Evolutionary conservation across 2,797 vertebrate genomes (phyloP).

Genomic region (Semaprochilodus insignis): DNA sequence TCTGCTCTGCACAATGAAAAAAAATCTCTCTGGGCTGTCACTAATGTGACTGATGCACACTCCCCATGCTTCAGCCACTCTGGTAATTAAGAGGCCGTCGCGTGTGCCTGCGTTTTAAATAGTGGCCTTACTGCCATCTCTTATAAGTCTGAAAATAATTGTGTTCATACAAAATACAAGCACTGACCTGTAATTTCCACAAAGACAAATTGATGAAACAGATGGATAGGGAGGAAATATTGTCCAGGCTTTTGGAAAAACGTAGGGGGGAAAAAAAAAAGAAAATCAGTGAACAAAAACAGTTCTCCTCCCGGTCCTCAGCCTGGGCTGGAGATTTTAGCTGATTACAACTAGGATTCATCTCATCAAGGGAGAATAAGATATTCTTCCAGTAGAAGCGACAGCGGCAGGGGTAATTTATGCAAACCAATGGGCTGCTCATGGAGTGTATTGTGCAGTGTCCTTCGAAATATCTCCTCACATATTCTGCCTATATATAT

Average conservation of each 20-base stretch:
- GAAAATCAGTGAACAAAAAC: background rate
- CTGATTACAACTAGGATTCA: background rate
- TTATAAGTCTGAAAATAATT: background rate
- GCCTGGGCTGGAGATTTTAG: background rate
- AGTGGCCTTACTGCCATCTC: background rate
- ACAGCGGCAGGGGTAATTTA: background rate
- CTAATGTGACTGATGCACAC: background rate
- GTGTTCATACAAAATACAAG: background rate
- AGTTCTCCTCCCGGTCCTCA: background rate
- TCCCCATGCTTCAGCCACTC: background rate
- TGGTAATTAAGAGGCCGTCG: background rate
- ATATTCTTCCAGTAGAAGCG: background rate
- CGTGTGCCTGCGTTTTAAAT: background rate
- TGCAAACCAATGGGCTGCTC: background rate
- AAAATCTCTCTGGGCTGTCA: background rate
- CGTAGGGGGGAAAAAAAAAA: background rate
- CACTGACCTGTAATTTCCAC: background rate
- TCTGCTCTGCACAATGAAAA: background rate
- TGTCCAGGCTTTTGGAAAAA: background rate
- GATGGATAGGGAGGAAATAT: background rate
- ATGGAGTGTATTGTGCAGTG: background rate
- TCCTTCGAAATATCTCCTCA: background rate
- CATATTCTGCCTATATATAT: background rate
- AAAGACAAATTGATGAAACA: background rate
- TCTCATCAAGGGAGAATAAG: background rate